Percentiles rank a stretch among this genome's conserved stretches.
phyloP scores from a whole-genome alignment of 1,140 invertebrate species.

The Brachionus koreanus region DNA sequence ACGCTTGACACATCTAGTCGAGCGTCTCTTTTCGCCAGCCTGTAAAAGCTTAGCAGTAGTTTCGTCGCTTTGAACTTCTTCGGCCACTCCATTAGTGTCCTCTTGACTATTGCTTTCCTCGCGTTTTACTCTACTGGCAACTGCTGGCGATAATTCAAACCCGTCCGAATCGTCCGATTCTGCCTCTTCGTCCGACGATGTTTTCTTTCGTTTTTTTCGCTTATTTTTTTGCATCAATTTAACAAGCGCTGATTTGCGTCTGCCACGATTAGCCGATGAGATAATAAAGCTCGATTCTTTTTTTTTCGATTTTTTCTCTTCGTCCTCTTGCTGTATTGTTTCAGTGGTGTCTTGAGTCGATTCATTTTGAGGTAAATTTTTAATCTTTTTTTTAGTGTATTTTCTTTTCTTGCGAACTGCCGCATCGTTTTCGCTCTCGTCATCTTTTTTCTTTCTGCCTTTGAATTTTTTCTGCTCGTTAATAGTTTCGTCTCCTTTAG shows the following conservation, averaged over 20 bases:
- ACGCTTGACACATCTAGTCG: conserved; percentile 17
- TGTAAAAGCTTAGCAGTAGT: conserved; percentile 19
- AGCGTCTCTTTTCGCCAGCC: conserved; percentile 35
- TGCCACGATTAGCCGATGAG: neutral
- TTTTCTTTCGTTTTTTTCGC: conserved; percentile 31
- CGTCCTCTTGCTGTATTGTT: neutral
- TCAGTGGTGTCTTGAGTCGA: neutral
- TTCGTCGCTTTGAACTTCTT: neutral
- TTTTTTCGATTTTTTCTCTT: neutral
- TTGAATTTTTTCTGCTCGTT: neutral
- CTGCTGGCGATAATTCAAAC: neutral
- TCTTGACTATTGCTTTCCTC: conserved; percentile 2
- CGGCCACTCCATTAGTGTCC: neutral
- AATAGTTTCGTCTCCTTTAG: neutral
- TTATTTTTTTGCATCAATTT: conserved; percentile 42
- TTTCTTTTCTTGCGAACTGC: neutral
- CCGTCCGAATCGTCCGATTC: conserved; percentile 30
- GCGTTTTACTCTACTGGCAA: neutral
- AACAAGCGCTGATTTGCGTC: conserved; percentile 21
- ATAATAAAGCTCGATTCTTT: conserved; percentile 4
- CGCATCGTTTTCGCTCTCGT: neutral
- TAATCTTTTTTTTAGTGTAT: conserved; percentile 20
- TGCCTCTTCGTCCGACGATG: conserved; percentile 33
- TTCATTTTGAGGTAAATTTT: neutral
- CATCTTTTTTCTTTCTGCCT: neutral